Conservation (phyloP, 2,888 invertebrate species). For the Papilio demoleus region DNA sequence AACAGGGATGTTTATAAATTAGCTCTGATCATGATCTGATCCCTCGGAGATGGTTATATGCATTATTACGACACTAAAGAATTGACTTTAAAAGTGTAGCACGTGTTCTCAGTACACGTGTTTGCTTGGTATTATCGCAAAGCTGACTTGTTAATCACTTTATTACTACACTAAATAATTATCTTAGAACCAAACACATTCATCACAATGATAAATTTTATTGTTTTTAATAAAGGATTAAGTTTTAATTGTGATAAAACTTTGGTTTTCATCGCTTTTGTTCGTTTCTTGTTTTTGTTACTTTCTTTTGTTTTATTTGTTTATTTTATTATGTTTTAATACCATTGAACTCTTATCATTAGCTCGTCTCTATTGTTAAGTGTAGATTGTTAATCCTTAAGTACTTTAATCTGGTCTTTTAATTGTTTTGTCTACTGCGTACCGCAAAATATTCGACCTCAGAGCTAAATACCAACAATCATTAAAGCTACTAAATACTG, state of each 20-base stretch:
- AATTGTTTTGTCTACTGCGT: background rate
- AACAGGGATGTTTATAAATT: too few relatives aligned
- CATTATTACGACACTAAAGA: too few relatives aligned
- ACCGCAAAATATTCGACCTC: too few relatives aligned
- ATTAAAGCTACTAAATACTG: too few relatives aligned
- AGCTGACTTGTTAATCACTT: background rate
- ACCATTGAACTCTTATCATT: background rate
- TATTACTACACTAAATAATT: background rate
- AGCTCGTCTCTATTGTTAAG: background rate
- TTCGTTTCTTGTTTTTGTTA: background rate
- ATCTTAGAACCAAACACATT: background rate
- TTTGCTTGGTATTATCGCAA: background rate
- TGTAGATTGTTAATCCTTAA: background rate
- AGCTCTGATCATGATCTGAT: too few relatives aligned
- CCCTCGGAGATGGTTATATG: too few relatives aligned
- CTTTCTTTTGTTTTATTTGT: background rate
- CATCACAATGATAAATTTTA: background rate
- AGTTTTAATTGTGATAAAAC: too few relatives aligned
- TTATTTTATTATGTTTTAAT: too few relatives aligned
- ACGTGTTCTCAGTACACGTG: slow-evolving; percentile 1
- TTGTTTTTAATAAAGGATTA: background rate
- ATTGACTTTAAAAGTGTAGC: too few relatives aligned
- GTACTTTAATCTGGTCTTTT: background rate
- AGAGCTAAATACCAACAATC: too few relatives aligned
- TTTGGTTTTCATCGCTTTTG: too few relatives aligned